Conservation (phyloP, 1,140 invertebrate genomes). For the Drosophila nannoptera region DNA sequence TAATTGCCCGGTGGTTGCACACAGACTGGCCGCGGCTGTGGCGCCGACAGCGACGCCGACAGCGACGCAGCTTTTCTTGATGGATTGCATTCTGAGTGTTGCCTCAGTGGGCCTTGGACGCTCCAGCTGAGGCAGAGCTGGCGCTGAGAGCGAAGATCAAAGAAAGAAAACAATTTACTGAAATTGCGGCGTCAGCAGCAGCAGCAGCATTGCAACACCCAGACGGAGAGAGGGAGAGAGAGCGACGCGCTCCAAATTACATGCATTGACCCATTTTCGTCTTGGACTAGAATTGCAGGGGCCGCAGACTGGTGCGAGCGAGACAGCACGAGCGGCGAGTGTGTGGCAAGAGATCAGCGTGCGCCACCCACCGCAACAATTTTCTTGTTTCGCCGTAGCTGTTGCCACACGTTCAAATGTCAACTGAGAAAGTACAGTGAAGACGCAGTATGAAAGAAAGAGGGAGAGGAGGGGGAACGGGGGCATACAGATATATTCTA, state of each 20-base stretch:
- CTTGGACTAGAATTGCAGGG: slow-evolving; percentile 60
- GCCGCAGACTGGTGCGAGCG: not conserved
- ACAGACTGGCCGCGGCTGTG: slow-evolving; percentile 1
- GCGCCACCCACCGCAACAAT: slow-evolving; percentile 35
- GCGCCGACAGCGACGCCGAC: slow-evolving; percentile 4
- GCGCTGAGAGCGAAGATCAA: slow-evolving; percentile 60
- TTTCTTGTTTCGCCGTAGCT: slow-evolving; percentile 17
- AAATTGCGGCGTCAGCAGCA: slow-evolving; percentile 41
- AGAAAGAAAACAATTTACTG: slow-evolving; percentile 40
- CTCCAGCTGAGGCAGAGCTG: slow-evolving; percentile 11
- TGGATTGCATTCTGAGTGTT: slow-evolving; percentile 75
- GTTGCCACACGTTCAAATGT: slow-evolving; percentile 7
- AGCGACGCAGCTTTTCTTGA: slow-evolving; percentile 44
- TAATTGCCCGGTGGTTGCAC: slow-evolving; percentile 64
- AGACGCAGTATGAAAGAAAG: not conserved
- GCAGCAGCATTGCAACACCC: slow-evolving; percentile 60
- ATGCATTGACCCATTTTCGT: slow-evolving; percentile 71
- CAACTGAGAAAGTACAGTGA: slow-evolving; percentile 6
- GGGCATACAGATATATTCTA: not conserved
- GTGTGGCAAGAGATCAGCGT: slow-evolving; percentile 22
- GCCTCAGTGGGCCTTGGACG: slow-evolving; percentile 41
- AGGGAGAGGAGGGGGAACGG: not conserved
- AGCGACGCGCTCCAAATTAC: slow-evolving; percentile 44
- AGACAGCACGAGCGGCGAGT: not conserved
- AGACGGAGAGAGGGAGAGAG: slow-evolving; percentile 8